Conservation (phyloP, 2,113 vertebrate species). For the Hippocampus comes region DNA sequence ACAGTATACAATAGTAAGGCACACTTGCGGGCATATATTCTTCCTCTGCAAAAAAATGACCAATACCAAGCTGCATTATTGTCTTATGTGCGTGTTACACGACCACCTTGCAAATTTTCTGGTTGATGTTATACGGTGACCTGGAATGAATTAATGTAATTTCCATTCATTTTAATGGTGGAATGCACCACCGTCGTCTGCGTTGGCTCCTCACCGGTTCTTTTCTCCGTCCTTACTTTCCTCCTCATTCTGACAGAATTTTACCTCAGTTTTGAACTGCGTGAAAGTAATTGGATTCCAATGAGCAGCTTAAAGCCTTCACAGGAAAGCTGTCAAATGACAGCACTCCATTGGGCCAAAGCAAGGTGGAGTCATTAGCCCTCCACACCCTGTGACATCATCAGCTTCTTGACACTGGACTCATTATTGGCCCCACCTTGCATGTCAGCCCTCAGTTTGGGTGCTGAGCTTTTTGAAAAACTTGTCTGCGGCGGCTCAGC, state of each 20-base stretch:
- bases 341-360: constrained; percentile 25
- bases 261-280: constrained; percentile 9
- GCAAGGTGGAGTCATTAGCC: constrained; percentile 29
- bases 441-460: constrained; percentile 7
- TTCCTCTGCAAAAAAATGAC: too few relatives aligned
- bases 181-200: too few relatives aligned
- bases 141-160: too few relatives aligned
- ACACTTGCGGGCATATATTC: too few relatives aligned
- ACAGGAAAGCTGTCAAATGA: constrained; percentile 42
- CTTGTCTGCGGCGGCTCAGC: neutral
- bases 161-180: too few relatives aligned
- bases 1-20: too few relatives aligned
- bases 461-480: neutral
- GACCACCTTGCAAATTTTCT: too few relatives aligned
- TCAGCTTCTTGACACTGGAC: constrained; percentile 11
- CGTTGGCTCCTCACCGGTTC: neutral
- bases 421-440: constrained; percentile 16
- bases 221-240: neutral
- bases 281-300: constrained; percentile 60
- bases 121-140: too few relatives aligned
- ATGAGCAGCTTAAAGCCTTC: constrained; percentile 41
- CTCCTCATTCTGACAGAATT: neutral
- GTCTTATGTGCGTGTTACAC: too few relatives aligned
- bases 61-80: too few relatives aligned
- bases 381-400: constrained; percentile 36